phyloP scores from a whole-genome alignment of 2,797 vertebrate species.

The Phaenicophaeus curvirostris region DNA sequence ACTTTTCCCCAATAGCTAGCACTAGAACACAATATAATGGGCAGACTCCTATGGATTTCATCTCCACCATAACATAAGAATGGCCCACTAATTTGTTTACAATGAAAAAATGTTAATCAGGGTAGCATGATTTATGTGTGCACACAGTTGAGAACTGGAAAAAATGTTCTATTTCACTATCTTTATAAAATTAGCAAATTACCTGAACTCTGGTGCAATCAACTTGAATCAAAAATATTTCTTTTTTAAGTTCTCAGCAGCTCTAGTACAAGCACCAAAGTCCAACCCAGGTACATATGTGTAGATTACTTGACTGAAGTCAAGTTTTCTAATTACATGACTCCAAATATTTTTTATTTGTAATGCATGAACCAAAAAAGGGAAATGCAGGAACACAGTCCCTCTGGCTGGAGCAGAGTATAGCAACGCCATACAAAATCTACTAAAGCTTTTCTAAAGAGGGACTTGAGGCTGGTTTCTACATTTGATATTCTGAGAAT shows the following conservation, averaged over 20 bases:
- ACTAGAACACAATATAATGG: neutral
- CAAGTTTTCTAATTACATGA: neutral
- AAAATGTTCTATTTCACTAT: neutral
- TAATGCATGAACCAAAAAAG: neutral
- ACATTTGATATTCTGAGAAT: neutral
- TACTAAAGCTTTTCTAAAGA: neutral
- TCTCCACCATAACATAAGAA: neutral
- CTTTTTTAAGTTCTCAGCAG: neutral
- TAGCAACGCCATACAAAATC: neutral
- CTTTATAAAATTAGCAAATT: neutral
- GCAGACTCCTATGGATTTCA: rapidly evolving
- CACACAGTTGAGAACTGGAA: neutral
- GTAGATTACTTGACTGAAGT: neutral
- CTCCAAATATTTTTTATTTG: neutral
- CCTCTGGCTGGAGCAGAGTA: neutral
- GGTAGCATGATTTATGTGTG: neutral
- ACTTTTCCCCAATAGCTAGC: neutral
- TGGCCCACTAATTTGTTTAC: neutral
- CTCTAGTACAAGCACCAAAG: neutral
- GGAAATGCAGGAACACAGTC: neutral
- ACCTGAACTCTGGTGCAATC: neutral
- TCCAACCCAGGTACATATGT: neutral
- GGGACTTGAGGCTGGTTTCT: neutral
- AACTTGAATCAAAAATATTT: neutral
- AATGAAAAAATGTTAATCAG: neutral